Conservation (phyloP, 1,140 invertebrate species). For the Chironomus striatipennis region DNA sequence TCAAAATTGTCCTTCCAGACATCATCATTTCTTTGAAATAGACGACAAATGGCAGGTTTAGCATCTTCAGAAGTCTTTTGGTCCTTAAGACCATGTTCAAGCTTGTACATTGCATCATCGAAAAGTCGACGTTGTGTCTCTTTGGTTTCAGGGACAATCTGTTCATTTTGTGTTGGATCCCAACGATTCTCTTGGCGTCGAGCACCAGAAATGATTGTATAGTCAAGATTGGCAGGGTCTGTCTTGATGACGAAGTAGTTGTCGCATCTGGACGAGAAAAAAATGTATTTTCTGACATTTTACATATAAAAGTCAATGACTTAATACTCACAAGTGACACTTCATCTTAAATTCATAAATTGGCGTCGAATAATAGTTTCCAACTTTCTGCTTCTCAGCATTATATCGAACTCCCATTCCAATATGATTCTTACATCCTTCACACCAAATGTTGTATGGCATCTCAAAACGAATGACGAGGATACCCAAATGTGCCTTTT, state of each 20-base stretch:
- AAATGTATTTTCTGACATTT: no score
- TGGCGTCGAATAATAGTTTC: slow-evolving; percentile 97
- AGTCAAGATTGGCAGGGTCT: slow-evolving; percentile 96
- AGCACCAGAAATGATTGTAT: slow-evolving; percentile 90
- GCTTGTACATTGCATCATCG: slow-evolving; percentile 92
- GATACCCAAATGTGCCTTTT: slow-evolving; percentile 92
- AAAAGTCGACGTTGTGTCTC: slow-evolving; percentile 76
- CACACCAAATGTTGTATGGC: slow-evolving; percentile 99
- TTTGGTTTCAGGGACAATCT: slow-evolving; percentile 85
- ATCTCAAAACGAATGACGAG: slow-evolving; percentile 99
- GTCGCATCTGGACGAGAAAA: slow-evolving; percentile 72
- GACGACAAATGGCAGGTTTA: slow-evolving; percentile 59
- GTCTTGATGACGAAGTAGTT: slow-evolving; percentile 99
- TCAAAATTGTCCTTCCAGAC: slow-evolving; percentile 85
- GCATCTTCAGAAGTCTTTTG: slow-evolving; percentile 57
- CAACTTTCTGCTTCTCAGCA: slow-evolving; percentile 97
- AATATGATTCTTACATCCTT: slow-evolving; percentile 96
- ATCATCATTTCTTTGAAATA: slow-evolving; percentile 68
- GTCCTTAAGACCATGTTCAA: slow-evolving; percentile 86
- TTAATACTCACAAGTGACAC: slow-evolving; percentile 68
- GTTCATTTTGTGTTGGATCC: slow-evolving; percentile 95
- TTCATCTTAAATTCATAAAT: slow-evolving; percentile 99
- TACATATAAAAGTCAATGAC: no score
- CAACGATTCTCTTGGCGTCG: slow-evolving; percentile 94
- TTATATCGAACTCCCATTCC: slow-evolving; percentile 99